These are phyloP conservation scores for Nycticryphes semicollaris DNA, from an alignment of 2,113 vertebrate species.

Conservation along the genomic window DNA sequence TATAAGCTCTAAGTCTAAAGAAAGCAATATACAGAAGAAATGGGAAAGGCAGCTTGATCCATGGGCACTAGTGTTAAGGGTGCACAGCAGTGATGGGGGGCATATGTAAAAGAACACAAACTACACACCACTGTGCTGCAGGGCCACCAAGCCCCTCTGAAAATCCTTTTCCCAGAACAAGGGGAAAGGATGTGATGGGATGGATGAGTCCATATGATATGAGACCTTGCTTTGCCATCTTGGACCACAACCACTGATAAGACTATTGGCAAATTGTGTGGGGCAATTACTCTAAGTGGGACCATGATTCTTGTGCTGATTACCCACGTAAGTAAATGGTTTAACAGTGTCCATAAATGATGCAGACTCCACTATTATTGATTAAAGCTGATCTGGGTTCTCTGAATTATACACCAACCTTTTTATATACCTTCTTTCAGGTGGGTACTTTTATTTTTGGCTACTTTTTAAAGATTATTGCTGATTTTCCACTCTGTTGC, in stretches of 20 bases:
- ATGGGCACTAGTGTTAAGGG: too few species aligned
- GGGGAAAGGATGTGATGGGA: rapidly evolving
- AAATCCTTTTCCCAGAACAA: not conserved
- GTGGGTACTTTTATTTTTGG: not conserved
- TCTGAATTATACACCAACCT: not conserved
- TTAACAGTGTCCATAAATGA: rapidly evolving
- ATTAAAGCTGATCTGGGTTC: not conserved
- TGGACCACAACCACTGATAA: not conserved
- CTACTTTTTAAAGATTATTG: not conserved
- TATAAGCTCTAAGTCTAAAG: not conserved
- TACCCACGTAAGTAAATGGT: not conserved
- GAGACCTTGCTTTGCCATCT: not conserved
- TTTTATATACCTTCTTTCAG: not conserved
- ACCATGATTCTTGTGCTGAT: not conserved
- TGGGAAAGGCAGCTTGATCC: not conserved
- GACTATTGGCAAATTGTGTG: not conserved
- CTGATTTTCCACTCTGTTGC: not conserved
- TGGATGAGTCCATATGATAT: not conserved
- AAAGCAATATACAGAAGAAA: too few species aligned
- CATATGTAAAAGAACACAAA: too few species aligned
- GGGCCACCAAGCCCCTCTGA: rapidly evolving
- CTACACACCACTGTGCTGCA: not conserved
- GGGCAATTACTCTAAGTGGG: not conserved
- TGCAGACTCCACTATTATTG: too few species aligned
- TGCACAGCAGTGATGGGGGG: rapidly evolving